Conservation (phyloP, 2,888 invertebrate species). For the Prosopocoilus inquinatus region DNA sequence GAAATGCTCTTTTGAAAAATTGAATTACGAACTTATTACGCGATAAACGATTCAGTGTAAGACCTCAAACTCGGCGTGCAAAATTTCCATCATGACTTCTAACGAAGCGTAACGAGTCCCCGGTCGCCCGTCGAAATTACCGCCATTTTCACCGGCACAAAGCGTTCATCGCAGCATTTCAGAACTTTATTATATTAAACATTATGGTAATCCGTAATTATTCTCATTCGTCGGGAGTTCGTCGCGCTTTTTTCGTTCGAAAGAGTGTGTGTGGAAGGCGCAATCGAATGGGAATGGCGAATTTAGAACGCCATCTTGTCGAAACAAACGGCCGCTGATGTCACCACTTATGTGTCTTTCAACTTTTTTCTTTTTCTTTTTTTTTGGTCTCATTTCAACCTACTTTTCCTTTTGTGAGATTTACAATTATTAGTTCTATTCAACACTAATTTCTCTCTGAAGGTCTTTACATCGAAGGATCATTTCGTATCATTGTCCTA, state of each 20-base stretch:
- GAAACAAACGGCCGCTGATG: background rate
- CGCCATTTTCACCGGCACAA: conserved; percentile 45
- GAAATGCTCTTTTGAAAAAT: conserved; percentile 30
- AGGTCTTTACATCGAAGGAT: too few relatives aligned
- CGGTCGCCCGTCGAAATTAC: conserved; percentile 39
- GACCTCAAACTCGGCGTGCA: conserved; percentile 32
- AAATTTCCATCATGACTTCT: conserved; percentile 42
- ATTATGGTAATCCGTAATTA: conserved; percentile 46
- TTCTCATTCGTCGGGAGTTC: conserved; percentile 32
- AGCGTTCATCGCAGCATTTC: conserved; percentile 36
- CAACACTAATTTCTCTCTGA: too few relatives aligned
- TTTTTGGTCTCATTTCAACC: too few relatives aligned
- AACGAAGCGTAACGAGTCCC: conserved; percentile 44
- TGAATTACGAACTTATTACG: conserved; percentile 42
- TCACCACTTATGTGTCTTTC: background rate
- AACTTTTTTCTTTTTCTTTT: too few relatives aligned
- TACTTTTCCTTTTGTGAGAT: too few relatives aligned
- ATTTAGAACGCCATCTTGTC: conserved; percentile 27
- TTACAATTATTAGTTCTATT: too few relatives aligned
- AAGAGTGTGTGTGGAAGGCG: conserved; percentile 28
- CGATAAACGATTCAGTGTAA: conserved; percentile 41
- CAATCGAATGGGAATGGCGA: conserved; percentile 24
- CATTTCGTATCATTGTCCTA: too few relatives aligned
- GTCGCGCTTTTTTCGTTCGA: conserved; percentile 15
- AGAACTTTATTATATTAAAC: conserved; percentile 45